Conservation (phyloP, 37 sponge, comb jelly and placozoan species). For the Hexactinellida sp. region DNA sequence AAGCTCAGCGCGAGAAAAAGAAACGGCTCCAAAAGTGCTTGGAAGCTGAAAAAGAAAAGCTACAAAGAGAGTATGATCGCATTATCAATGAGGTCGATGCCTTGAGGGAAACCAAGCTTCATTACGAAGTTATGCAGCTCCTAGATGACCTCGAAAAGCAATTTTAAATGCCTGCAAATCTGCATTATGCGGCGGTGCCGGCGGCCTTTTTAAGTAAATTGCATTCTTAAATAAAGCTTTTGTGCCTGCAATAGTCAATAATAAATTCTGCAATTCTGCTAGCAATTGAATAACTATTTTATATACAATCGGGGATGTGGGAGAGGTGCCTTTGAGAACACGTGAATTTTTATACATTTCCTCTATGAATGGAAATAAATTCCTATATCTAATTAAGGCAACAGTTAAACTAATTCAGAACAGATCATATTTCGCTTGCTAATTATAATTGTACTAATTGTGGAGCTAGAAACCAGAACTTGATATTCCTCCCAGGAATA, state of each 20-base stretch:
- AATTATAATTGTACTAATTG: too few relatives aligned
- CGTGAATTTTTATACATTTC: too few relatives aligned
- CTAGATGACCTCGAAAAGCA: constrained; percentile 10
- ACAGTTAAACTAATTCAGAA: too few relatives aligned
- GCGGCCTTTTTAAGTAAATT: background rate
- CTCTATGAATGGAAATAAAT: too few relatives aligned
- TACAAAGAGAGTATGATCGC: background rate
- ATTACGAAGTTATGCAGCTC: background rate
- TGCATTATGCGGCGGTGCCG: background rate
- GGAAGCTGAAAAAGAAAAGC: background rate
- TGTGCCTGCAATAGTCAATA: background rate
- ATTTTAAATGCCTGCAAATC: background rate
- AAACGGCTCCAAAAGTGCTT: constrained; percentile 1
- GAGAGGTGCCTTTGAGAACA: too few relatives aligned
- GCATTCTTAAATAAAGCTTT: background rate
- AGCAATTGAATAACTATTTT: too few relatives aligned
- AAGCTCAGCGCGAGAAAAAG: constrained; percentile 17
- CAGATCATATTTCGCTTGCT: too few relatives aligned
- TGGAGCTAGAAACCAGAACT: too few relatives aligned
- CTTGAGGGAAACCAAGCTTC: background rate
- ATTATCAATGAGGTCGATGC: background rate
- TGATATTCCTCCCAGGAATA: too few relatives aligned
- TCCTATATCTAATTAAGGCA: too few relatives aligned
- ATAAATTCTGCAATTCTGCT: background rate
- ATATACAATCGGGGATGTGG: too few relatives aligned